Conservation (phyloP, 2,113 vertebrate species). For the Proterorhinus semilunaris region DNA sequence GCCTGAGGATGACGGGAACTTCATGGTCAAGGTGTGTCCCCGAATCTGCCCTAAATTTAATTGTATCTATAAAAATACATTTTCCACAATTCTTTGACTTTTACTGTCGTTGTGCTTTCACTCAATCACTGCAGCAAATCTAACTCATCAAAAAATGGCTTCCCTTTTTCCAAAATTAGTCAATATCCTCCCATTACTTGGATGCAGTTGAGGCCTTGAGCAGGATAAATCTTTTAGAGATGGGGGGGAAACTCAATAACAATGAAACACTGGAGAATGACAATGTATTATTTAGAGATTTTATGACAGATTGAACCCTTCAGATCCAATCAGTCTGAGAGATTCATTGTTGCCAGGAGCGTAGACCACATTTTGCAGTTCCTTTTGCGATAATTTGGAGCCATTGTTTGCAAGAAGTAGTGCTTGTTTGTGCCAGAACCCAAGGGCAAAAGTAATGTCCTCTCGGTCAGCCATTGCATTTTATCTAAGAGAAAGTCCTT, state of each 20-base stretch:
- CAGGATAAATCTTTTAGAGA: neutral
- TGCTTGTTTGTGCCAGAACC: neutral
- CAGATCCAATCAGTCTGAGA: neutral
- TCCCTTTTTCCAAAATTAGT: neutral
- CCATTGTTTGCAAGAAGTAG: conserved; percentile 4
- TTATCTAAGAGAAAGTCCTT: too few species aligned
- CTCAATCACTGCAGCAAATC: neutral
- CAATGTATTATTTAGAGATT: neutral
- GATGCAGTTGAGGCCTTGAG: neutral
- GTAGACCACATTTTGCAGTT: neutral
- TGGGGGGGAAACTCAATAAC: neutral
- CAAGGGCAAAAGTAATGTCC: neutral
- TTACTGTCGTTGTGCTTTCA: neutral
- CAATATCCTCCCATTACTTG: neutral
- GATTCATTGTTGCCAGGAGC: neutral
- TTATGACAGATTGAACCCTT: neutral
- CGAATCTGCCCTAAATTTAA: neutral
- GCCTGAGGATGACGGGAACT: conserved; percentile 72
- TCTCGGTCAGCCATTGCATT: too few species aligned
- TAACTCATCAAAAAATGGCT: neutral
- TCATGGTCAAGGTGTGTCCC: conserved; percentile 76
- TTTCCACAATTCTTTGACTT: too few species aligned
- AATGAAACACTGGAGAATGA: neutral
- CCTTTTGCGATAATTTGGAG: neutral
- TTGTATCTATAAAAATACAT: too few species aligned